Percentiles rank a stretch among this genome's conserved stretches.
Evolutionary conservation across 2,113 vertebrate genomes (phyloP).

Genomic region (Cathartes aura): DNA sequence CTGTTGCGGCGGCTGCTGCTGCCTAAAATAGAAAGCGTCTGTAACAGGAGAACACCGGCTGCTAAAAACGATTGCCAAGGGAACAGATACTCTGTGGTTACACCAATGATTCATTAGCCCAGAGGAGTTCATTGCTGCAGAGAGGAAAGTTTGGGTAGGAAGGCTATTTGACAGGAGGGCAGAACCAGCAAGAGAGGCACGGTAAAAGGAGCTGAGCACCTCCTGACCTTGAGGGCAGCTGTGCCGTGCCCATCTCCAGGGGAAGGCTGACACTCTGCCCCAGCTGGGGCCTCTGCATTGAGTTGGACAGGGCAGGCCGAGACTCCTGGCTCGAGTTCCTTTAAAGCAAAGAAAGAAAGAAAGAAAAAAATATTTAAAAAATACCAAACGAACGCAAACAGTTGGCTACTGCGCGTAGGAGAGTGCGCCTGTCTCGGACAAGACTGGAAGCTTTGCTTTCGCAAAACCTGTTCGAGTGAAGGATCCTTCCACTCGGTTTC

Average conservation of each 20-base stretch:
- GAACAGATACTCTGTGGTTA: not conserved
- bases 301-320: constrained; percentile 84
- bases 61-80: not conserved
- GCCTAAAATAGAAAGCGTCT: constrained; percentile 51
- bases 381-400: not conserved
- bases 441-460: not conserved
- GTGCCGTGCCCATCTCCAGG: constrained; percentile 86
- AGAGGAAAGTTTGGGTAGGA: not conserved
- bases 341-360: not conserved
- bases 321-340: constrained; percentile 91
- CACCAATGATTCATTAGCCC: not conserved
- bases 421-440: rapidly evolving
- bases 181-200: not conserved
- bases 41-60: not conserved
- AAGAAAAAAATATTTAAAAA: not conserved
- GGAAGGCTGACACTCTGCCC: constrained; percentile 83
- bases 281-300: constrained; percentile 85
- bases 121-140: not conserved
- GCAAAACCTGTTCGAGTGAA: not conserved
- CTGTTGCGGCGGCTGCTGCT: constrained; percentile 84
- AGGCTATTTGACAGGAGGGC: not conserved
- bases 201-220: not conserved
- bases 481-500: not conserved
- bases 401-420: not conserved
- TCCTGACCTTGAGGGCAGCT: constrained; percentile 87